Evolutionary conservation across 2,797 vertebrate species (phyloP).

Genomic region (Enteromius argenteus): DNA sequence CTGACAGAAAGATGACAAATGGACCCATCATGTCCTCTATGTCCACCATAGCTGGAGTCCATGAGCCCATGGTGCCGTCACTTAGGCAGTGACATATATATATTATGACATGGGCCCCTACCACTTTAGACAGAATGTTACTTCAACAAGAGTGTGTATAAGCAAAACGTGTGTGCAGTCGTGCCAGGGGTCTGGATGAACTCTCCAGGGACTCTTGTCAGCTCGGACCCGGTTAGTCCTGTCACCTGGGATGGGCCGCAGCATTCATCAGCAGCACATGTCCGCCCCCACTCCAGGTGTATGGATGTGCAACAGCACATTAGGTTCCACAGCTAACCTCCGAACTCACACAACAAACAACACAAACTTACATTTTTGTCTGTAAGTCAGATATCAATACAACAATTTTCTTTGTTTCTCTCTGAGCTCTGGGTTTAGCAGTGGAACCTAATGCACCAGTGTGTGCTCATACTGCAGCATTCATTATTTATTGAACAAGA

Average conservation of each 20-base stretch:
- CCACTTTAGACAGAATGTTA: slow-evolving; percentile 25
- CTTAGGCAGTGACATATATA: slow-evolving; percentile 54
- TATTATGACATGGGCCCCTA: slow-evolving; percentile 56
- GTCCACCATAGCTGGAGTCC: slow-evolving; percentile 52
- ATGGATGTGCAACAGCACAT: not conserved
- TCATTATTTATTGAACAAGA: not conserved
- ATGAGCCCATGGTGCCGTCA: slow-evolving; percentile 48
- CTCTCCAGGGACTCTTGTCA: slow-evolving; percentile 34
- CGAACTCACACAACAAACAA: not conserved
- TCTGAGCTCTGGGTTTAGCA: not conserved
- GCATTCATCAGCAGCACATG: slow-evolving; percentile 52
- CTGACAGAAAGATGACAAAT: slow-evolving; percentile 64
- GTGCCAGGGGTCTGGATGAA: slow-evolving; percentile 43
- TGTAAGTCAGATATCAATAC: not conserved
- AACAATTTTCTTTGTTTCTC: not conserved
- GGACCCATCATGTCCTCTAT: slow-evolving; percentile 57
- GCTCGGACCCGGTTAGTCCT: slow-evolving; percentile 42
- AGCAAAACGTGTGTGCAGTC: not conserved
- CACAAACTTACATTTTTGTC: not conserved
- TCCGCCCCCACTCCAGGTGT: slow-evolving; percentile 26
- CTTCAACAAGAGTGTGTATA: slow-evolving; percentile 36
- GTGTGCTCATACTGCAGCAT: not conserved
- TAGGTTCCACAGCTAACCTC: not conserved
- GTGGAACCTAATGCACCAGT: not conserved
- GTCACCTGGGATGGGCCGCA: slow-evolving; percentile 38